Evolutionary conservation across 2,113 vertebrate species (phyloP).

Genomic region (Pao palembangensis): DNA sequence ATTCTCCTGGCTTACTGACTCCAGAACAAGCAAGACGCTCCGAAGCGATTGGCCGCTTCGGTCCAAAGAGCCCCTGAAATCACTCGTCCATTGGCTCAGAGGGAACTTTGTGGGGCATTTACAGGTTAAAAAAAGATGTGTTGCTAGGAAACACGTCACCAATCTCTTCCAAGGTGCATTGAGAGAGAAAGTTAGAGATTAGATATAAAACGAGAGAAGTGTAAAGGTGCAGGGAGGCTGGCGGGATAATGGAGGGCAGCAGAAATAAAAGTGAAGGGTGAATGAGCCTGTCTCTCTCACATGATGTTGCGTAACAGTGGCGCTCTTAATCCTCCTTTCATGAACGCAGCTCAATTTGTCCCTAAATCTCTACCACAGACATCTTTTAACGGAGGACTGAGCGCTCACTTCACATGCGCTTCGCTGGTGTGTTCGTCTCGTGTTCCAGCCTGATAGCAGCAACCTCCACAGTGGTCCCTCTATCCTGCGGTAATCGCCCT

Average conservation of each 20-base stretch:
- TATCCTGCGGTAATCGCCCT: too few species aligned
- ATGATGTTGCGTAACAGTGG: conserved; percentile 26
- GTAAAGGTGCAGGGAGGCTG: conserved; percentile 7
- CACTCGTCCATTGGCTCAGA: conserved; percentile 30
- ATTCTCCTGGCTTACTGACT: conserved; percentile 34
- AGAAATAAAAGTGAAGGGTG: conserved; percentile 6
- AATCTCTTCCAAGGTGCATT: conserved; percentile 22
- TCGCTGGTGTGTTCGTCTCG: background rate
- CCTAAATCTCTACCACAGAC: conserved; percentile 4
- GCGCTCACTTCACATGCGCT: background rate
- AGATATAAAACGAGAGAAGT: conserved; percentile 5
- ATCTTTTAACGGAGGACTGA: background rate
- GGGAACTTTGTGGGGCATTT: conserved; percentile 39
- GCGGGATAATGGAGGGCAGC: conserved; percentile 1
- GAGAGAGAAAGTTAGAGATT: conserved; percentile 12
- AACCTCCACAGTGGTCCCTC: too few species aligned
- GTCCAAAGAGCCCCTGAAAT: conserved; percentile 12
- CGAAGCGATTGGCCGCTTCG: conserved; percentile 16
- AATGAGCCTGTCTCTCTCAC: conserved; percentile 12
- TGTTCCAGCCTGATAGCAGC: too few species aligned
- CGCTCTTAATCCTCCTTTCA: background rate
- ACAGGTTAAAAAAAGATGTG: conserved; percentile 4
- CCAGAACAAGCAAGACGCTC: conserved; percentile 30
- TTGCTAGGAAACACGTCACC: conserved; percentile 57
- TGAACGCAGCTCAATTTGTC: conserved; percentile 11